phyloP scores from a whole-genome alignment of 2,797 vertebrate genomes.

The Clarias laeviceps region DNA sequence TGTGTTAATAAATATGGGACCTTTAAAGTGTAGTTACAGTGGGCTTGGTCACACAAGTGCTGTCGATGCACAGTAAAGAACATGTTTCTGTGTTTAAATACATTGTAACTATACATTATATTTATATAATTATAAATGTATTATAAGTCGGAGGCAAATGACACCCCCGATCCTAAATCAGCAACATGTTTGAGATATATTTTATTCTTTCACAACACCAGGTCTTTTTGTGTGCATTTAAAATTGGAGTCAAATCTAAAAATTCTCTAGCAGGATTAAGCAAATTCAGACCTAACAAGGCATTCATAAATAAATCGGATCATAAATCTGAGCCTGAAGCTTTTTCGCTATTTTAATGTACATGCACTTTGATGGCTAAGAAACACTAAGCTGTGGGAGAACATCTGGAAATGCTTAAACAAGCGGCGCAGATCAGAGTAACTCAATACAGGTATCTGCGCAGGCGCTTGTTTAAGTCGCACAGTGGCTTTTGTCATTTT shows the following conservation, averaged over 20 bases:
- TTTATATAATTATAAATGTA: background rate
- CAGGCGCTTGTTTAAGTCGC: constrained; percentile 23
- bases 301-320: constrained; percentile 38
- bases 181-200: background rate
- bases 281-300: constrained; percentile 21
- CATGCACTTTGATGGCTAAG: constrained; percentile 15
- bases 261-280: background rate
- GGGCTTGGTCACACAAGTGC: background rate
- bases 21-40: background rate
- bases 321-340: constrained; percentile 7
- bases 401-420: constrained; percentile 72
- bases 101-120: background rate
- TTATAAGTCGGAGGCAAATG: background rate
- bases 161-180: background rate
- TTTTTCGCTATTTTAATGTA: constrained; percentile 33
- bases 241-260: background rate
- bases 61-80: background rate
- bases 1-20: too few relatives aligned
- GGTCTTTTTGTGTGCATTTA: background rate
- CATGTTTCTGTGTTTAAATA: background rate
- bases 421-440: constrained; percentile 67
- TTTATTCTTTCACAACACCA: background rate
- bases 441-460: constrained; percentile 68
- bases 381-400: constrained; percentile 13
- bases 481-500: background rate